A percentile compares a stretch with the other conserved stretches of the same genome.
Evolutionary conservation across 2,888 invertebrate genomes (phyloP).

Genomic region (Cephus pulcher): DNA sequence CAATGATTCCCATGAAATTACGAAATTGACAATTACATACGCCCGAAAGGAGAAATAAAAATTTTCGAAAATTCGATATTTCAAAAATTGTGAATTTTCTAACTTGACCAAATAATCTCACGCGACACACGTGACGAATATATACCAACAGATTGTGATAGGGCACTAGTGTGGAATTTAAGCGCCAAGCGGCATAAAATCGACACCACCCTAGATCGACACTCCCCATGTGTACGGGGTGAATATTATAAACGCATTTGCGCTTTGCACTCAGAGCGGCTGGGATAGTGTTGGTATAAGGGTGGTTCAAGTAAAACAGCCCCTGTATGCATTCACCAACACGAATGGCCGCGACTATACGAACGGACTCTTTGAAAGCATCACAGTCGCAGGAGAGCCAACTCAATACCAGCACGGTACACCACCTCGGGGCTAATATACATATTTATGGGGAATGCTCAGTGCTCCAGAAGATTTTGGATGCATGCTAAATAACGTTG

Average conservation of each 20-base stretch:
- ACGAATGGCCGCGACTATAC: neutral
- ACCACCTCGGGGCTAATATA: constrained; percentile 43
- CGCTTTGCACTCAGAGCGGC: constrained; percentile 16
- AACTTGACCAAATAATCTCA: neutral
- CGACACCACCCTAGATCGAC: constrained; percentile 29
- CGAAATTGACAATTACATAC: neutral
- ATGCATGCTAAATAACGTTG: constrained; percentile 56
- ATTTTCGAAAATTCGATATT: neutral
- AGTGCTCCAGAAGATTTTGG: constrained; percentile 54
- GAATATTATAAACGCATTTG: constrained; percentile 60
- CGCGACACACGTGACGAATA: neutral
- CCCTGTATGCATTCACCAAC: constrained; percentile 4
- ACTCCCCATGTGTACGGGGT: constrained; percentile 50
- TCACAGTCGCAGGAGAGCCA: neutral
- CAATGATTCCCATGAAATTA: neutral
- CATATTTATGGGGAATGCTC: constrained; percentile 59
- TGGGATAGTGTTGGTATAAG: neutral
- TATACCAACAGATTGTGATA: neutral
- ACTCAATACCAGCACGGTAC: constrained; percentile 13
- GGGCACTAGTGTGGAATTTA: constrained; percentile 22
- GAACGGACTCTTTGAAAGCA: constrained; percentile 27
- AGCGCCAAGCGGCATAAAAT: constrained; percentile 34
- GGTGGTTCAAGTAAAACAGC: constrained; percentile 18
- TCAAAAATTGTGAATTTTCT: neutral
- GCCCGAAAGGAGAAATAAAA: neutral